Evolutionary conservation across 2,113 vertebrate genomes (phyloP), one percentile per base, ranked within the genome.

Genomic region (Nibea albiflora): DNA sequence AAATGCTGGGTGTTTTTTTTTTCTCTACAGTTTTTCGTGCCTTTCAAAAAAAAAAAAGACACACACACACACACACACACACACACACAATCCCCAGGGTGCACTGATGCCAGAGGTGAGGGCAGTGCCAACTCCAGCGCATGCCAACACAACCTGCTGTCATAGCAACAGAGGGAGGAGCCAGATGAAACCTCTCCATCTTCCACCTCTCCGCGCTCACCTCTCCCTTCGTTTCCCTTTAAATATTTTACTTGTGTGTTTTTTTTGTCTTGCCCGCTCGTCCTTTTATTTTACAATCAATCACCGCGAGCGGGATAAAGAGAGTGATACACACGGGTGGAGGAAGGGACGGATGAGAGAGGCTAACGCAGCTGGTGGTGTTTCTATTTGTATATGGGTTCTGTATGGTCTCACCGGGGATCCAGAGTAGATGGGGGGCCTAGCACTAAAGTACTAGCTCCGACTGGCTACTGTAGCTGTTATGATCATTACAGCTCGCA

Each of bases 81-180:
- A 83, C 83, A 79, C 84, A 60, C 84, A 72, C 74, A 46, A 62
- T 88, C 88, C 86, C 93, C 76, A 76, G 94, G 89, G 92, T 84
- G 88, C 84, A 81, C 80, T 85, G 87, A 88, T 93, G 90, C 92
- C 92, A 94, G 94, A 94, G 94, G 95, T 95, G 91, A 86, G 90
- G 92, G 90, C 90, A 90, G 87, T 88, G 94, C 94, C 93, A 95
- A 90, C 83, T 78, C 77, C 73, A 84, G 57, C 65, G 86, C 93
- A 93, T 94, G 93, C 94, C 94, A 94, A 92, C 91, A 94, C 92
- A 94, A 95, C 89, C 88, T 88, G 93, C 93, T 94, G 93, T 93
- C 94, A 95, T 94, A 86, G 94, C 90, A 94, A 95, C 94, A 87
- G 89, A 91, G 93, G 91, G 87, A 93, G 90, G 90, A 94, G 92